Conservation (phyloP, 2,888 invertebrate species). For the Campopleginae sp. region DNA sequence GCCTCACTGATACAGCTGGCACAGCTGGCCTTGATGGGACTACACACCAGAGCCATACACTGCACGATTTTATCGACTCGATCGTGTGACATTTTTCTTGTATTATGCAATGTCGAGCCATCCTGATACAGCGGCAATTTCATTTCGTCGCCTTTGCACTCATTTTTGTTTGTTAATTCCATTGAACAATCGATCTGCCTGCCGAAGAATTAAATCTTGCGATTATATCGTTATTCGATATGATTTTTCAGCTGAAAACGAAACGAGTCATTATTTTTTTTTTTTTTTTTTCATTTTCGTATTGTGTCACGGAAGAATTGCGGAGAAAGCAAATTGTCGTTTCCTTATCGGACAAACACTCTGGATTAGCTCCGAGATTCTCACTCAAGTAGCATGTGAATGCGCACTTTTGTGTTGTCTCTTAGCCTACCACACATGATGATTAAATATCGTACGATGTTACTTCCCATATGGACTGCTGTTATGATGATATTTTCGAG, state of each 20-base stretch:
- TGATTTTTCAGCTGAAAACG: neutral
- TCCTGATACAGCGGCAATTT: neutral
- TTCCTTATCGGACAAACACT: slow-evolving; percentile 73
- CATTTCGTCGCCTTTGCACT: neutral
- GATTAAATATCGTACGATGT: slow-evolving; percentile 46
- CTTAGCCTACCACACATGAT: slow-evolving; percentile 40
- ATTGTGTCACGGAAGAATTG: neutral
- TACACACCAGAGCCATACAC: slow-evolving; percentile 14
- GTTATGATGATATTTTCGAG: slow-evolving; percentile 51
- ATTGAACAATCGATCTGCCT: neutral
- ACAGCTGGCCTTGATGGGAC: slow-evolving; percentile 73
- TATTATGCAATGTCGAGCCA: slow-evolving; percentile 9
- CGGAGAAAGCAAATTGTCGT: slow-evolving; percentile 54
- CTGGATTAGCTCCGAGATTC: slow-evolving; percentile 69
- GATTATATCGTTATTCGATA: neutral
- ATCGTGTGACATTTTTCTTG: slow-evolving; percentile 37
- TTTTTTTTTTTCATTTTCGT: neutral
- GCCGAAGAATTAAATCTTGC: neutral
- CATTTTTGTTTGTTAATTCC: neutral
- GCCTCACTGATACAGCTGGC: slow-evolving; percentile 73
- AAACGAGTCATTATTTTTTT: too few relatives aligned
- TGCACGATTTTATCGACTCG: slow-evolving; percentile 28
- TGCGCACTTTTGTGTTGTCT: slow-evolving; percentile 41
- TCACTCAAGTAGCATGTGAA: slow-evolving; percentile 42
- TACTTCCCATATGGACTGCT: neutral